Evolutionary conservation across 1,140 invertebrate genomes (phyloP).

Genomic region (Drosophila hydei): DNA sequence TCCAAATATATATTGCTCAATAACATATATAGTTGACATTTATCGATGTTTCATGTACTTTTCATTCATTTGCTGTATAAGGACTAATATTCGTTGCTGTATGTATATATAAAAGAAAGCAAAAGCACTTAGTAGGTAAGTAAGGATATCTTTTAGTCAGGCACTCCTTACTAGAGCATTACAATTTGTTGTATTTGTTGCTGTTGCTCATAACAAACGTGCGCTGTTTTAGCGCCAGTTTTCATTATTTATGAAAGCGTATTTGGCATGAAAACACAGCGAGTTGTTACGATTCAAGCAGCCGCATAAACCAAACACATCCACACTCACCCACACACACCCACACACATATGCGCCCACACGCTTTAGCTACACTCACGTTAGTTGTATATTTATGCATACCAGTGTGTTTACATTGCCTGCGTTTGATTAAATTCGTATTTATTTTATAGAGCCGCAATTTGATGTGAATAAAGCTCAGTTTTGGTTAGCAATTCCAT

Average conservation of each 20-base stretch:
- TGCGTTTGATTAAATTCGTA: constrained; percentile 58
- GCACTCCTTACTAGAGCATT: too few species aligned
- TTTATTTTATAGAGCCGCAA: constrained; percentile 60
- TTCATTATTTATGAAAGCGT: constrained; percentile 77
- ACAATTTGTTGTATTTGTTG: constrained; percentile 12
- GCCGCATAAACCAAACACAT: constrained; percentile 34
- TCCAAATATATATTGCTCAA: too few species aligned
- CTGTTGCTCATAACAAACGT: constrained; percentile 57
- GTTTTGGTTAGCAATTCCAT: constrained; percentile 4
- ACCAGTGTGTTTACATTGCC: constrained; percentile 20
- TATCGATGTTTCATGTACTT: too few species aligned
- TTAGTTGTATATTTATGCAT: constrained; percentile 55
- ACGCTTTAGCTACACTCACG: constrained; percentile 39
- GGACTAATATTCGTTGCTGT: too few species aligned
- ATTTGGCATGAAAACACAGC: constrained; percentile 67
- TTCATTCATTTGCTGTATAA: too few species aligned
- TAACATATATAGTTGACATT: too few species aligned
- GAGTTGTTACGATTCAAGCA: constrained; percentile 19
- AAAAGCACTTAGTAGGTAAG: too few species aligned
- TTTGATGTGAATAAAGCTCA: constrained; percentile 41
- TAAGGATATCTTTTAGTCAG: too few species aligned
- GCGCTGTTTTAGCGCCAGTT: constrained; percentile 50
- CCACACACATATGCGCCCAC: constrained; percentile 4
- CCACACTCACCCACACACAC: constrained; percentile 1
- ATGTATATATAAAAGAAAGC: too few species aligned